A percentile compares a stretch with the other conserved stretches of the same genome.
Conservation (phyloP, 2,113 vertebrate species). For the Clarias magur region DNA sequence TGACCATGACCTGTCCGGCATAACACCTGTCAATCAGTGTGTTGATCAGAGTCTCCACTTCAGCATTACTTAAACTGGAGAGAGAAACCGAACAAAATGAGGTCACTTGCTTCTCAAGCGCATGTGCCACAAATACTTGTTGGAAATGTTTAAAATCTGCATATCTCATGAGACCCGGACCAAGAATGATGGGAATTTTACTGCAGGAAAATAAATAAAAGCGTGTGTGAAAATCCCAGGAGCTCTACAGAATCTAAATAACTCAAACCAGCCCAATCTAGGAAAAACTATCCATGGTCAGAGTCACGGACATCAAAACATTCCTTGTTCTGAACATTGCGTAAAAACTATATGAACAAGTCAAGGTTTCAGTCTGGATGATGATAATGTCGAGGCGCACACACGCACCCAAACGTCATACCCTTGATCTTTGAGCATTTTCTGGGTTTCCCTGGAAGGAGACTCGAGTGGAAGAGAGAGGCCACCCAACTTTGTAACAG, state of each 20-base stretch:
- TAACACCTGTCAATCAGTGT: constrained; percentile 66
- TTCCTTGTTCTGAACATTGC: neutral
- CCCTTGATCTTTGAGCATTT: constrained; percentile 21
- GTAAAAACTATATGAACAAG: no score
- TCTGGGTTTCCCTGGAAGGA: constrained; percentile 69
- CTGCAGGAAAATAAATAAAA: neutral
- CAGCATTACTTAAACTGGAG: constrained; percentile 52
- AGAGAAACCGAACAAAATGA: neutral
- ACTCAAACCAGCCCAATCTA: neutral
- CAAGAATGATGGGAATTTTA: neutral
- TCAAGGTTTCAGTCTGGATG: no score
- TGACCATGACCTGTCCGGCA: constrained; percentile 38
- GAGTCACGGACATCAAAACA: neutral
- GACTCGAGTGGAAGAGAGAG: constrained; percentile 78
- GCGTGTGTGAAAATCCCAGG: neutral
- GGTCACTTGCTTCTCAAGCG: neutral
- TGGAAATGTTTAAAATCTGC: neutral
- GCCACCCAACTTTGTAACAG: constrained; percentile 73
- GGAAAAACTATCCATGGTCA: neutral
- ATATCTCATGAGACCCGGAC: neutral
- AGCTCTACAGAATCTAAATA: neutral
- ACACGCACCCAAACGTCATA: neutral
- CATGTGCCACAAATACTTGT: neutral
- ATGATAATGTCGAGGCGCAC: no score
- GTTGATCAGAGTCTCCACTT: constrained; percentile 53